Conservation (phyloP, 1,140 invertebrate genomes). For the Popillia japonica region DNA sequence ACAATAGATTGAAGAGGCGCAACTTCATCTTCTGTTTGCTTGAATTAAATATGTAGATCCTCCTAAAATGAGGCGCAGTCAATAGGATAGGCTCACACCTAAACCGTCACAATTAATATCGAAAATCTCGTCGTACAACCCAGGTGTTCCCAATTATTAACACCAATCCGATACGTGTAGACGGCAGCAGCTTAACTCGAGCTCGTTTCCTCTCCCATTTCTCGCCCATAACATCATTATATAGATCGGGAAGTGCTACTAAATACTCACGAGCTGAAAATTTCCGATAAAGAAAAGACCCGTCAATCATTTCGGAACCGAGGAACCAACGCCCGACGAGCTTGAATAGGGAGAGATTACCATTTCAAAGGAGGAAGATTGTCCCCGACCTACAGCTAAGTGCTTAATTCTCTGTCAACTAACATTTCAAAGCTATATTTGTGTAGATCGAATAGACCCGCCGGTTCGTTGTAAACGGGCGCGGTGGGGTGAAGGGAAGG, state of each 20-base stretch:
- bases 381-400: conserved; percentile 2
- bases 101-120: too few species aligned
- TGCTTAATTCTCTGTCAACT: conserved; percentile 6
- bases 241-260: not conserved
- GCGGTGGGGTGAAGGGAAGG: not conserved
- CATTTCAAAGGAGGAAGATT: conserved; percentile 2
- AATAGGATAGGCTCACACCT: too few species aligned
- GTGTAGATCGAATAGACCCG: not conserved
- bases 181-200: not conserved
- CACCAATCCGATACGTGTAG: not conserved
- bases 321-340: not conserved
- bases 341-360: not conserved
- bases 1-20: not conserved
- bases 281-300: conserved; percentile 5
- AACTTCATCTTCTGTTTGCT: too few species aligned
- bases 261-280: conserved; percentile 5
- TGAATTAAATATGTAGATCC: too few species aligned
- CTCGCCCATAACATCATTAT: not conserved
- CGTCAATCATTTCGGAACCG: not conserved
- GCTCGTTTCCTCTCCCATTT: not conserved
- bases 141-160: not conserved
- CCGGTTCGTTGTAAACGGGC: not conserved
- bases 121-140: not conserved
- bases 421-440: not conserved
- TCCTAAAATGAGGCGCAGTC: too few species aligned